Conservation (phyloP, 1,140 invertebrate genomes). For the Euwallacea similis region DNA sequence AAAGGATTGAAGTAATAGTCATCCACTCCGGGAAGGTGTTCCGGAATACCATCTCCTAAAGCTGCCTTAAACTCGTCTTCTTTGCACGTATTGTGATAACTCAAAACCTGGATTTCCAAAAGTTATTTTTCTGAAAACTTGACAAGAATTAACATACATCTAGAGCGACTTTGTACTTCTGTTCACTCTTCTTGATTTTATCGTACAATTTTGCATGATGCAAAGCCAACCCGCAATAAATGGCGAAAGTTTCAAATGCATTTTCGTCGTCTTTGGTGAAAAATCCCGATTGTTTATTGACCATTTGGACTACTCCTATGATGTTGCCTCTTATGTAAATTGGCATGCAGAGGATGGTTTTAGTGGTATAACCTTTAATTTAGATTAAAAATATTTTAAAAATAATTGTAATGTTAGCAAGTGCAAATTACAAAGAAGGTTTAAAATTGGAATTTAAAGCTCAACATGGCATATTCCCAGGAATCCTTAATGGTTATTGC, state of each 20-base stretch:
- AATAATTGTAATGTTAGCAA: not conserved
- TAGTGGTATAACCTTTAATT: conserved; percentile 63
- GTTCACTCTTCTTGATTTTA: conserved; percentile 79
- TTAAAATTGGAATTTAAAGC: too few relatives aligned
- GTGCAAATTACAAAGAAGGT: too few relatives aligned
- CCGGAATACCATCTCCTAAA: conserved; percentile 53
- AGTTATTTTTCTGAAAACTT: conserved; percentile 3
- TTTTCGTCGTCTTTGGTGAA: conserved; percentile 80
- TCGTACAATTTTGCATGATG: conserved; percentile 86
- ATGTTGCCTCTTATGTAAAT: conserved; percentile 75
- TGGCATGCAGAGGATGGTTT: conserved; percentile 83
- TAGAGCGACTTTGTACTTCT: conserved; percentile 76
- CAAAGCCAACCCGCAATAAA: conserved; percentile 82
- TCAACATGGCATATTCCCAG: too few relatives aligned
- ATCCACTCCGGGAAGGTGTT: conserved; percentile 54
- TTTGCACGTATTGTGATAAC: conserved; percentile 79
- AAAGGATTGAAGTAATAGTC: conserved; percentile 75
- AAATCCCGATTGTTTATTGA: conserved; percentile 71
- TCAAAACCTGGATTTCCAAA: conserved; percentile 63
- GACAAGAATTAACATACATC: conserved; percentile 14
- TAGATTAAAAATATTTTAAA: not conserved
- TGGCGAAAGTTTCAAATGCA: conserved; percentile 80
- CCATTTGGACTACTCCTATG: conserved; percentile 83
- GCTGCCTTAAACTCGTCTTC: conserved; percentile 68
- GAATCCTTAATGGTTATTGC: too few relatives aligned